phyloP scores from a whole-genome alignment of 2,113 vertebrate species.

The Lepisosteus oculatus region DNA sequence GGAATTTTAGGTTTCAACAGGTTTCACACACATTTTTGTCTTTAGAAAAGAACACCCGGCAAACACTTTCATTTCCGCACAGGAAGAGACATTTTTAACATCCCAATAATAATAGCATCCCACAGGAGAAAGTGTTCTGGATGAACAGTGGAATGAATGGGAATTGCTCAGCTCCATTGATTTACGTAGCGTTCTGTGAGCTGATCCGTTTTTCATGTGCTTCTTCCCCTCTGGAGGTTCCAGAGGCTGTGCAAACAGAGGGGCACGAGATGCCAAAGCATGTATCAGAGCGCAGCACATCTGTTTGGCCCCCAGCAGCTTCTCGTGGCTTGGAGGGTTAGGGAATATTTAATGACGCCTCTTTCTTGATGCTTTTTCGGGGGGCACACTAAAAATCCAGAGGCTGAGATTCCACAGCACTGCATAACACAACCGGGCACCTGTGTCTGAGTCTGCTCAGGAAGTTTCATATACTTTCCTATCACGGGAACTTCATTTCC shows the following conservation, averaged over 20 bases:
- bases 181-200: conserved; percentile 53
- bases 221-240: conserved; percentile 49
- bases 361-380: conserved; percentile 43
- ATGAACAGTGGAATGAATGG: conserved; percentile 43
- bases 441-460: conserved; percentile 72
- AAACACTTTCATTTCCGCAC: conserved; percentile 35
- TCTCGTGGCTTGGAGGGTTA: conserved; percentile 57
- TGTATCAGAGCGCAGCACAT: conserved; percentile 64
- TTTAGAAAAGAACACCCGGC: conserved; percentile 27
- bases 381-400: conserved; percentile 50
- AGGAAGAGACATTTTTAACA: conserved; percentile 57
- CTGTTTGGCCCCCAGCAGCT: conserved; percentile 71
- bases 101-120: conserved; percentile 52
- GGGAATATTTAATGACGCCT: conserved; percentile 57
- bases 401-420: conserved; percentile 70
- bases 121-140: conserved; percentile 50
- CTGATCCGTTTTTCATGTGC: conserved; percentile 57
- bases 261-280: conserved; percentile 63
- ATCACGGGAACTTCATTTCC: conserved; percentile 71
- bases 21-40: conserved; percentile 11
- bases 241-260: conserved; percentile 43
- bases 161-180: conserved; percentile 49
- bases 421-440: conserved; percentile 65
- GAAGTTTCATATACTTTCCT: conserved; percentile 82
- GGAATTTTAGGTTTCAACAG: not conserved